Evolutionary conservation across 2,113 vertebrate species (phyloP).

Genomic region (Gavialis gangeticus): DNA sequence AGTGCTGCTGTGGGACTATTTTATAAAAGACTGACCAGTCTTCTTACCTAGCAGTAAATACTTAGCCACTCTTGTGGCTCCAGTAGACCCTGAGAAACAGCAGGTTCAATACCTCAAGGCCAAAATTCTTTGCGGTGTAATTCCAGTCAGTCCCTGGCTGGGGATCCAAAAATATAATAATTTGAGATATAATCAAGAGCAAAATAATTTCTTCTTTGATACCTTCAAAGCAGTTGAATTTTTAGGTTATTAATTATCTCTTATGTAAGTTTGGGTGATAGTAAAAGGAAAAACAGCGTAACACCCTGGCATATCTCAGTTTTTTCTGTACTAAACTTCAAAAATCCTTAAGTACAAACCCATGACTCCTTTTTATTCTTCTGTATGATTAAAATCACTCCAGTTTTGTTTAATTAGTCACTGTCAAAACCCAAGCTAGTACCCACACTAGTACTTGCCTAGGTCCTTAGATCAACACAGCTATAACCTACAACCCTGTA

Average conservation of each 20-base stretch:
- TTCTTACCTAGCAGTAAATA: not conserved
- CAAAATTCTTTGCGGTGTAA: not conserved
- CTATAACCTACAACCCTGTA: too few species aligned
- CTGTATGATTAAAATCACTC: not conserved
- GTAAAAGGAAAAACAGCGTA: not conserved
- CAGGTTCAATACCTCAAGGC: not conserved
- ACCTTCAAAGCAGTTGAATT: not conserved
- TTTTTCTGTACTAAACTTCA: not conserved
- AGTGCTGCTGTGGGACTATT: not conserved
- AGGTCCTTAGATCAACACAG: too few species aligned
- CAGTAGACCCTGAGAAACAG: not conserved
- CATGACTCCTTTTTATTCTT: not conserved
- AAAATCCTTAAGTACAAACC: too few species aligned
- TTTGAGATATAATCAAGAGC: not conserved
- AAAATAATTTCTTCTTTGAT: not conserved
- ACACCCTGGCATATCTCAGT: not conserved
- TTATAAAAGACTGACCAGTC: not conserved
- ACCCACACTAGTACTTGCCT: too few species aligned
- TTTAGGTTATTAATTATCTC: not conserved
- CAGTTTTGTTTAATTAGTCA: not conserved
- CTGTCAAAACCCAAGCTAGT: not conserved
- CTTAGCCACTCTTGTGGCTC: not conserved
- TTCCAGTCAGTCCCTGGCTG: not conserved
- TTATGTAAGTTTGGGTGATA: not conserved
- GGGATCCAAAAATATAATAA: not conserved